Conservation (phyloP, 2,113 vertebrate species). For the Cryptotis parvus region DNA sequence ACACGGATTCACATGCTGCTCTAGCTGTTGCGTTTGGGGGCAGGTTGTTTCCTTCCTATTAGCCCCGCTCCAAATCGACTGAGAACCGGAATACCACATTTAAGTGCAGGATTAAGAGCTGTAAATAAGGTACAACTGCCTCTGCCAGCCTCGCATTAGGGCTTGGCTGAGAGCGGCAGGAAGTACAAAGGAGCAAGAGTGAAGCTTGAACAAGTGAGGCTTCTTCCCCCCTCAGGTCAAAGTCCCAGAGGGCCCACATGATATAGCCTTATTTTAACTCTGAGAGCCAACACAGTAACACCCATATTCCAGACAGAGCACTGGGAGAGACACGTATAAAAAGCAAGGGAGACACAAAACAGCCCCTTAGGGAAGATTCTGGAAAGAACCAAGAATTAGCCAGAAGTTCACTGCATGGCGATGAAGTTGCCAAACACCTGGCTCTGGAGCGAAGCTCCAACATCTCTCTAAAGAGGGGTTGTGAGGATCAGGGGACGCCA, state of each 20-base stretch:
- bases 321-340: not conserved
- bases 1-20: not conserved
- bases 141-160: not conserved
- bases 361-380: not conserved
- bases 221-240: not conserved
- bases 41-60: not conserved
- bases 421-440: not conserved
- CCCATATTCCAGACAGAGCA: not conserved
- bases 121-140: not conserved
- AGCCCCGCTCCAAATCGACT: not conserved
- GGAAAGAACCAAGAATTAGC: not conserved
- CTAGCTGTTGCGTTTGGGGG: not conserved
- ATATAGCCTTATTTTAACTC: not conserved
- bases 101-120: not conserved
- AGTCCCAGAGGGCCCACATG: not conserved
- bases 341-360: not conserved
- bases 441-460: too few species aligned
- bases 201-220: not conserved
- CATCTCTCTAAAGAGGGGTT: not conserved
- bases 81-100: not conserved
- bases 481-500: not conserved
- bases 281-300: not conserved
- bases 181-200: not conserved
- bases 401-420: not conserved
- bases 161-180: not conserved